Conservation (phyloP, 2,888 invertebrate species). For the Andrena bicolor region DNA sequence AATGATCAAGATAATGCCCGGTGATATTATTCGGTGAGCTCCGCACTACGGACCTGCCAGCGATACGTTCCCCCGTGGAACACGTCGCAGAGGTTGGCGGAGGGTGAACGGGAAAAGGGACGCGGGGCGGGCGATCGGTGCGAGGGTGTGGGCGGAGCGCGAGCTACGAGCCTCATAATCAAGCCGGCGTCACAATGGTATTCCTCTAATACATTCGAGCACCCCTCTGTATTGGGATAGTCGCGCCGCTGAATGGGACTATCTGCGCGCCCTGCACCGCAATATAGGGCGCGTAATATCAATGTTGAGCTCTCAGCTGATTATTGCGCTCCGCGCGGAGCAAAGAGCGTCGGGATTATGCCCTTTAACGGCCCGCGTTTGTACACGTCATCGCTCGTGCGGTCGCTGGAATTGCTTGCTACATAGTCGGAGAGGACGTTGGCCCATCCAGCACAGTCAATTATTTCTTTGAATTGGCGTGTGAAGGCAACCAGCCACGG, state of each 20-base stretch:
- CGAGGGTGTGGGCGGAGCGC: constrained; percentile 31
- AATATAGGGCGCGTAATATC: constrained; percentile 64
- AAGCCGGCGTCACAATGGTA: constrained; percentile 72
- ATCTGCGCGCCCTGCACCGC: constrained; percentile 53
- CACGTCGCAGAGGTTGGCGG: constrained; percentile 40
- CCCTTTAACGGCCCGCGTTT: constrained; percentile 38
- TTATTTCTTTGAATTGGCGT: neutral
- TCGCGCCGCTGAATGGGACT: constrained; percentile 65
- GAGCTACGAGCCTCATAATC: constrained; percentile 69
- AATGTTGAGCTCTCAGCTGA: constrained; percentile 59
- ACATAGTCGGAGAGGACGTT: too few relatives aligned
- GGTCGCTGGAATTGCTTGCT: constrained; percentile 14
- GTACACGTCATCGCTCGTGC: constrained; percentile 11
- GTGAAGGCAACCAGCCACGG: neutral
- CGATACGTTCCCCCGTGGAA: constrained; percentile 51
- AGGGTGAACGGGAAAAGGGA: constrained; percentile 17
- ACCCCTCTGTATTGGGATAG: constrained; percentile 54
- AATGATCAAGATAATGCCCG: constrained; percentile 60
- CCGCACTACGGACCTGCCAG: constrained; percentile 25
- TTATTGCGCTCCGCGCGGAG: constrained; percentile 59
- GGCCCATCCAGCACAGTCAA: neutral
- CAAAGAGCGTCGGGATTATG: constrained; percentile 50
- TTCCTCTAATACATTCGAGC: constrained; percentile 64
- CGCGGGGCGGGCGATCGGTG: constrained; percentile 31
- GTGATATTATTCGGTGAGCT: constrained; percentile 49